A percentile compares a stretch with the other conserved stretches of the same genome.
Conservation (phyloP, 1,140 invertebrate genomes). For the Acromyrmex echinatior region DNA sequence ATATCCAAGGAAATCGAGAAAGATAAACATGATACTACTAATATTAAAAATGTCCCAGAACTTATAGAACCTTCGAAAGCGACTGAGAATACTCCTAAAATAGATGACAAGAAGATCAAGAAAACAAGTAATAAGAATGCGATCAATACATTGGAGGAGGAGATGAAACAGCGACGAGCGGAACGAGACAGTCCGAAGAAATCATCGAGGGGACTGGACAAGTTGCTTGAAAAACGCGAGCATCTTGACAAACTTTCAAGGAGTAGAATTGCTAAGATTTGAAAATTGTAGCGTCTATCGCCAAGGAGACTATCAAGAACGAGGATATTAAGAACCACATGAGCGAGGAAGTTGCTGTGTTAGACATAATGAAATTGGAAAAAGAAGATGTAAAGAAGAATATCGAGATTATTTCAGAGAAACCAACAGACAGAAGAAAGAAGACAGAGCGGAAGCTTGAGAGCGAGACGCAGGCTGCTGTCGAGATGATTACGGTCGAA, state of each 20-base stretch:
- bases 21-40: constrained; percentile 64
- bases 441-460: constrained; percentile 65
- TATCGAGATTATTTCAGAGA: constrained; percentile 35
- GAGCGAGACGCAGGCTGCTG: constrained; percentile 29
- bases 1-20: constrained; percentile 55
- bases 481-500: neutral
- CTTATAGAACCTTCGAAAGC: constrained; percentile 79
- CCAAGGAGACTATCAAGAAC: constrained; percentile 66
- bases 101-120: constrained; percentile 78
- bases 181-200: constrained; percentile 86
- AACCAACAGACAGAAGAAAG: constrained; percentile 50
- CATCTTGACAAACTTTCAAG: constrained; percentile 84
- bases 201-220: constrained; percentile 86
- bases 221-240: constrained; percentile 86
- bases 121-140: constrained; percentile 78
- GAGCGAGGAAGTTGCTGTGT: constrained; percentile 57
- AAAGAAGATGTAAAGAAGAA: constrained; percentile 65
- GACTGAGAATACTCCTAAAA: constrained; percentile 57
- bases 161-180: constrained; percentile 87
- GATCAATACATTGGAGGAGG: constrained; percentile 86
- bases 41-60: constrained; percentile 80
- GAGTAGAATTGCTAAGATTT: constrained; percentile 71
- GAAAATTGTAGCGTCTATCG: constrained; percentile 5
- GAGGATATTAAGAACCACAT: constrained; percentile 75
- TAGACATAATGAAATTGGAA: constrained; percentile 57